Evolutionary conservation across 2,797 vertebrate genomes (phyloP).

Genomic region (Vireo griseus): DNA sequence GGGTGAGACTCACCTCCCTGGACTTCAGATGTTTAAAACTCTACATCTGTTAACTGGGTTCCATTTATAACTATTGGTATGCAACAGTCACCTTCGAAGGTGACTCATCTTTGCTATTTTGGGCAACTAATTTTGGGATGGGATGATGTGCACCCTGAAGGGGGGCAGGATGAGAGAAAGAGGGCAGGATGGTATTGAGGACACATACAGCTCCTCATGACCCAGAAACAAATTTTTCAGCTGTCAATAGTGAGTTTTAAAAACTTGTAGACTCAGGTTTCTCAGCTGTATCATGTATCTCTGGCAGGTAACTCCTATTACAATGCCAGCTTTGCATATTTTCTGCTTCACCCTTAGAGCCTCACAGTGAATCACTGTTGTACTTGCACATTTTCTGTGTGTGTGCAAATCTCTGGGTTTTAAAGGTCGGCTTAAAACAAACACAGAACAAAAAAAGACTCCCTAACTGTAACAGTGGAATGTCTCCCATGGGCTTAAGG

Average conservation of each 20-base stretch:
- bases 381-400: background rate
- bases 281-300: background rate
- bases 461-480: background rate
- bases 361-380: background rate
- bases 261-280: background rate
- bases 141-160: background rate
- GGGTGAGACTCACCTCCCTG: background rate
- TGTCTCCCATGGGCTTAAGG: background rate
- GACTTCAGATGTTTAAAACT: background rate
- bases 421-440: background rate
- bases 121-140: slow-evolving; percentile 14
- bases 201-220: background rate
- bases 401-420: slow-evolving; percentile 9
- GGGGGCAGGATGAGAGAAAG: background rate
- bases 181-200: slow-evolving; percentile 1
- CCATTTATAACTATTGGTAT: background rate
- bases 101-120: slow-evolving; percentile 17
- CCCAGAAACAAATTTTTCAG: background rate
- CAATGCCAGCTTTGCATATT: slow-evolving; percentile 8
- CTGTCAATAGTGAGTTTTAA: background rate
- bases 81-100: slow-evolving; percentile 25
- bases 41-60: background rate
- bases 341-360: slow-evolving; percentile 6
- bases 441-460: background rate
- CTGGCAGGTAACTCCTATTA: slow-evolving; percentile 5